phyloP scores from a whole-genome alignment of 1,140 invertebrate genomes.

The Drosophila nebulosa region DNA sequence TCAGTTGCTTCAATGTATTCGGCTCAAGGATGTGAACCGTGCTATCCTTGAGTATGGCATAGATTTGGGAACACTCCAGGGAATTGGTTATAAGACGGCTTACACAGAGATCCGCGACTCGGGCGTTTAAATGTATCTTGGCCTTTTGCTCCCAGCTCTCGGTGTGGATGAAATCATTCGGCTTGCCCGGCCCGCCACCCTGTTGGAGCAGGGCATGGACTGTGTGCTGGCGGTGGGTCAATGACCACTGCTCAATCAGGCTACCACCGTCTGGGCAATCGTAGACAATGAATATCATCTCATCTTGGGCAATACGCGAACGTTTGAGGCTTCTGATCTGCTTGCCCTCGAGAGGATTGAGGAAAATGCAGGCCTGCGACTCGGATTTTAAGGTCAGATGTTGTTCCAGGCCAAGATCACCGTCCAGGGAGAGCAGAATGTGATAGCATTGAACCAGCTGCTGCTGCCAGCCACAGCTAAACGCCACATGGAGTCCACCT shows the following conservation, averaged over 20 bases:
- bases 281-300: slow-evolving; percentile 89
- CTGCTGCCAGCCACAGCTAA: slow-evolving; percentile 82
- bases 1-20: slow-evolving; percentile 86
- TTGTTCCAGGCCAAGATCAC: slow-evolving; percentile 43
- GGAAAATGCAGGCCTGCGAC: slow-evolving; percentile 90
- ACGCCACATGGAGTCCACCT: slow-evolving; percentile 90
- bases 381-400: slow-evolving; percentile 85
- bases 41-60: slow-evolving; percentile 88
- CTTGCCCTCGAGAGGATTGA: slow-evolving; percentile 82
- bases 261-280: slow-evolving; percentile 85
- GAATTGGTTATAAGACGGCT: slow-evolving; percentile 45
- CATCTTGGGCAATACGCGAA: slow-evolving; percentile 90
- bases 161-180: slow-evolving; percentile 82
- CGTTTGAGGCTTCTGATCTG: slow-evolving; percentile 88
- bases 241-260: slow-evolving; percentile 92
- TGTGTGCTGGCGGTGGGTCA: slow-evolving; percentile 88
- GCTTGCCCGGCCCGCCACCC: slow-evolving; percentile 49
- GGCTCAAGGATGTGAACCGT: slow-evolving; percentile 84
- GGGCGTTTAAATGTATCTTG: slow-evolving; percentile 44
- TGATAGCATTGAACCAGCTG: slow-evolving; percentile 89
- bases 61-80: slow-evolving; percentile 81
- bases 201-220: slow-evolving; percentile 87
- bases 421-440: slow-evolving; percentile 52
- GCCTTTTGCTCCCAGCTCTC: slow-evolving; percentile 82
- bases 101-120: slow-evolving; percentile 54